Evolutionary conservation across 2,888 invertebrate species (phyloP), one percentile per base, ranked within the genome.

Genomic region (Tipula vernalis): DNA sequence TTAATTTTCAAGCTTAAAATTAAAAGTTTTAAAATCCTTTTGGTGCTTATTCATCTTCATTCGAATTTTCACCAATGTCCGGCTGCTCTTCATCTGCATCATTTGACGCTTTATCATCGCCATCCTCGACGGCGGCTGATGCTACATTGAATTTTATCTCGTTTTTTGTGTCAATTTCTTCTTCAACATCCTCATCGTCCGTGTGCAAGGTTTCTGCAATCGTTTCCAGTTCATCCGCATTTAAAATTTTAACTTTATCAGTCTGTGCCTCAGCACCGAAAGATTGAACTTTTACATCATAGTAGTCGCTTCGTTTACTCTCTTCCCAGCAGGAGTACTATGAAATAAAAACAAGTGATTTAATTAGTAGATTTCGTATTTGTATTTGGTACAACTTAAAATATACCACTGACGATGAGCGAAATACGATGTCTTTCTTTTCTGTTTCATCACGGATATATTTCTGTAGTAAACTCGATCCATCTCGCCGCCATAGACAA

Each of bases 301-400:
- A 89, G 85, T 91, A 92, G 86, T 91, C 91, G 28, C 89, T 89
- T 86, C 90, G 89, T 3, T 91, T 89, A 87, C 91, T 90, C 42
- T 91, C 91, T 88, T 91, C 92, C 90, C 91, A 91, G 87, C 91
- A 91, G 86, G 91, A 91, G 83, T 91, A 91, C 91, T 91, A 83
- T 28, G 88, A 39, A 39, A 39, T 39, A 88, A 86, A 36, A 85
- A 86, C 88, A 51, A 83, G 87, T 3, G 51, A 5, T 51, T 39
- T 84, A 18, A 71, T 57, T 57, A 57, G 15, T 57, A 4, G 15
- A 15, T 71, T 84, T 39, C 2, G 39, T 13, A 84, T 41, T 39
- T 10, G 36, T 6, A 44, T 6, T 28, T 28, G 2, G 28, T 28
- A 28, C 28, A 28, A 28, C 28, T 28, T 85, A 5, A 85, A 28